These are phyloP conservation scores for Norana najaformis DNA, from an alignment of 2,888 invertebrate genomes.

Conservation along the genomic window DNA sequence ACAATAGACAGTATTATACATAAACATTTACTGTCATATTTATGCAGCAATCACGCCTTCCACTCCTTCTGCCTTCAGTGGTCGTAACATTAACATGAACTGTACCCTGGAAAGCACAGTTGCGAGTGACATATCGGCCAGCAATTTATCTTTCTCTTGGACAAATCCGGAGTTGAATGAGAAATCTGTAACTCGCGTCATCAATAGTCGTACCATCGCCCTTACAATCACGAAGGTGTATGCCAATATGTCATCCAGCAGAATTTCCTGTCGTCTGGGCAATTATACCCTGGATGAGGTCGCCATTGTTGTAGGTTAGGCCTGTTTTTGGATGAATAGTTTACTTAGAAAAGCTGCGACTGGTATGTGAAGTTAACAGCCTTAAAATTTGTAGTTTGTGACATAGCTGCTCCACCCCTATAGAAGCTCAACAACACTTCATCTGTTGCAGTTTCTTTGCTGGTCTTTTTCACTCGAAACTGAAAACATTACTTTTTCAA, in stretches of 20 bases:
- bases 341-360: neutral
- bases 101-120: neutral
- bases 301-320: neutral
- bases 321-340: accelerated
- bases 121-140: neutral
- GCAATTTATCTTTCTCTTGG: neutral
- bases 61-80: neutral
- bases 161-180: neutral
- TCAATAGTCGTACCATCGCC: neutral
- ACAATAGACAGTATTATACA: neutral
- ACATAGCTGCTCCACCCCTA: too few species aligned
- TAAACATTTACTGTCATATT: neutral
- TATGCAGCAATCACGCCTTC: neutral
- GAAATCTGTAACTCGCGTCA: neutral
- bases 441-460: too few species aligned
- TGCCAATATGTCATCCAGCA: neutral
- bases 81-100: neutral
- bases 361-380: neutral
- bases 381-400: too few species aligned
- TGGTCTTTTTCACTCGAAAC: too few species aligned
- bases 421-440: too few species aligned
- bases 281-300: neutral
- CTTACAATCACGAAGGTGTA: neutral
- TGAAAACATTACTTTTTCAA: too few species aligned
- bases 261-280: neutral